Conservation (phyloP, 2,797 vertebrate genomes). For the Sternotherus odoratus region DNA sequence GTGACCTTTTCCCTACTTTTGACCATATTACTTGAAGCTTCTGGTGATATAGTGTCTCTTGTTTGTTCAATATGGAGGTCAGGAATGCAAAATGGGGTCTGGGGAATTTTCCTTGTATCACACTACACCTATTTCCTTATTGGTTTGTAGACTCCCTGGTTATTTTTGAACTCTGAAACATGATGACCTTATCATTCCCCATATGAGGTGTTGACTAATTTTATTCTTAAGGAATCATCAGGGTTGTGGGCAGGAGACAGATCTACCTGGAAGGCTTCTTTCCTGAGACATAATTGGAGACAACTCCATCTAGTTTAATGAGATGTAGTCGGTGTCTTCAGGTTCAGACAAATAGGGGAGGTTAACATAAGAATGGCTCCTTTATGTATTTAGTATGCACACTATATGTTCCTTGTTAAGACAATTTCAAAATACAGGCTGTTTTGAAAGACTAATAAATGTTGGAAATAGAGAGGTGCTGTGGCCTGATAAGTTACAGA, state of each 20-base stretch:
- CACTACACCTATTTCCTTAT: neutral
- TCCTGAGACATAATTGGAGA: too few species aligned
- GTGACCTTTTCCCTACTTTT: too few species aligned
- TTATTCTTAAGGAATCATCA: neutral
- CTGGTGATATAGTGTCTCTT: too few species aligned
- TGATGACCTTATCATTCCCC: neutral
- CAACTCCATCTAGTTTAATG: neutral
- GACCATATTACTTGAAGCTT: too few species aligned
- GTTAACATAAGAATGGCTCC: neutral
- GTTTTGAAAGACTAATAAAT: neutral
- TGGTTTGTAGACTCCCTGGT: neutral
- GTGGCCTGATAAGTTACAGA: neutral
- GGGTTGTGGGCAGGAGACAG: neutral
- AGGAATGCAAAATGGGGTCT: too few species aligned
- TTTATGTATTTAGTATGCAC: neutral
- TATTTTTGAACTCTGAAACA: too few species aligned
- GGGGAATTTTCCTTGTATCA: too few species aligned
- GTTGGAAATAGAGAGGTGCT: constrained; percentile 6
- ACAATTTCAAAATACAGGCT: neutral
- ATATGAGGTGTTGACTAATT: neutral
- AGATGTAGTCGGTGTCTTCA: neutral
- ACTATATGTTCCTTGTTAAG: neutral
- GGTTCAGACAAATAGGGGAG: neutral
- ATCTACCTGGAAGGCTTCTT: neutral
- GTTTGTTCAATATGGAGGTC: too few species aligned